Base-by-base conservation (phyloP, 2,797 vertebrate species). In the Agapornis canus region DNA sequence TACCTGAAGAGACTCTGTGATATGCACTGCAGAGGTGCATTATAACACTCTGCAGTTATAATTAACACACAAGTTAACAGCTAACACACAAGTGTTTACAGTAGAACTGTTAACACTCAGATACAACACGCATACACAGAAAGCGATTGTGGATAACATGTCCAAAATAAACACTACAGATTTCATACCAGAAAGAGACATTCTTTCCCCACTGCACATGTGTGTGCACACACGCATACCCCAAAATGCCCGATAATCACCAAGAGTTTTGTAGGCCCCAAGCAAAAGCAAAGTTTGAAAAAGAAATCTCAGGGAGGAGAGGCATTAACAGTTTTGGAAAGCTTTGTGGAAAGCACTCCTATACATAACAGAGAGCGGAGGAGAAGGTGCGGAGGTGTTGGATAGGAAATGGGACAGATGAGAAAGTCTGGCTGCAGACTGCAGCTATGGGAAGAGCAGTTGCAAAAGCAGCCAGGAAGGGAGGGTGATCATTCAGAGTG, bases 161-260 rank as follows among this genome's bases (percentile, higher is more conserved):
- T 25, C 42, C 52, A 68, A 54, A 78, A 59, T 18, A 68, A 84
- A 68, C 10, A 45, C 18, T 21, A 8, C 13, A 23, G 37, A 60
- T 79, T 56, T 52, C 13, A 76, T 6, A 26, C 21, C 59, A 56
- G 56, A 39, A 84, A 64, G 32, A 60, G 40, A 75, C 13, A 7
- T 9, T 6, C 9, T 25, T 68, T 18, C 31, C 31, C n/a, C 45
- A 40, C 2, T 7, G 61, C n/a, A 10, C 20, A 42, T 15, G 0
- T 7, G 10, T 37, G 23, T 1, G 1, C 37, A 35, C 11, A 29
- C 3, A 17, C 0, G 0, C 0, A 8, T 13, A 26, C 4, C 4
- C 27, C 9, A 5, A 60, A 42, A 40, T 4, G 4, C 29, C 29
- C 45, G 39, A 89, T 22, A n/a, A 71, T 26, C 40, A 60, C 37